These are phyloP conservation scores for Chrysolina haemoptera DNA, from an alignment of 2,888 invertebrate genomes.

Conservation along the genomic window DNA sequence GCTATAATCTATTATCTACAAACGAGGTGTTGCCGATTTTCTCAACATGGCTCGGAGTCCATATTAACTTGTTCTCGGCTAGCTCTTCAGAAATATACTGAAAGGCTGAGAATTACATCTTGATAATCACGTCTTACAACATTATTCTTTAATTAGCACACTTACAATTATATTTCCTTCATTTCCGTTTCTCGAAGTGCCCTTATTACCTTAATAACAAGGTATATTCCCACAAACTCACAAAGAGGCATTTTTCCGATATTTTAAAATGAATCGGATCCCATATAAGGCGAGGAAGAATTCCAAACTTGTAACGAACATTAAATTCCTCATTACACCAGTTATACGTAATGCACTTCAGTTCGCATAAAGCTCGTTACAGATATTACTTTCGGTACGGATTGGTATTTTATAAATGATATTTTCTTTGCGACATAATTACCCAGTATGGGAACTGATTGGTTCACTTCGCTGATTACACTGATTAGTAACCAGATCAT, in stretches of 20 bases:
- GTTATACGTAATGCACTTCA: neutral
- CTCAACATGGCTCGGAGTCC: too few species aligned
- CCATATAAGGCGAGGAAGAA: constrained; percentile 14
- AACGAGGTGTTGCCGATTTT: too few species aligned
- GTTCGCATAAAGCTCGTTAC: constrained; percentile 26
- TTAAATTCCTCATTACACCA: constrained; percentile 19
- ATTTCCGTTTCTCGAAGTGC: constrained; percentile 23
- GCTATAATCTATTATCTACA: too few species aligned
- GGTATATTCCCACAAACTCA: constrained; percentile 26
- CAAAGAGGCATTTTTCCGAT: constrained; percentile 7
- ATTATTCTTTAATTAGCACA: constrained; percentile 2
- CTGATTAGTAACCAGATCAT: constrained; percentile 12
- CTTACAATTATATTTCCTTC: constrained; percentile 13
- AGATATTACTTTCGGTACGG: constrained; percentile 23
- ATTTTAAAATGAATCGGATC: neutral
- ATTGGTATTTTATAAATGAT: constrained; percentile 21
- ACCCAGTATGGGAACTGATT: constrained; percentile 23
- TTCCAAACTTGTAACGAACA: constrained; percentile 3
- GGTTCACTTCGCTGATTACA: neutral
- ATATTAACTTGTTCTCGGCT: too few species aligned
- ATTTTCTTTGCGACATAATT: constrained; percentile 24
- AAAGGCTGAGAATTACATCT: neutral
- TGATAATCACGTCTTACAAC: neutral
- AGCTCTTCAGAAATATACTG: too few species aligned
- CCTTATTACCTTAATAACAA: constrained; percentile 24